Base-by-base conservation (phyloP, 2,113 vertebrate genomes). In the Chlorodrepanis virens region DNA sequence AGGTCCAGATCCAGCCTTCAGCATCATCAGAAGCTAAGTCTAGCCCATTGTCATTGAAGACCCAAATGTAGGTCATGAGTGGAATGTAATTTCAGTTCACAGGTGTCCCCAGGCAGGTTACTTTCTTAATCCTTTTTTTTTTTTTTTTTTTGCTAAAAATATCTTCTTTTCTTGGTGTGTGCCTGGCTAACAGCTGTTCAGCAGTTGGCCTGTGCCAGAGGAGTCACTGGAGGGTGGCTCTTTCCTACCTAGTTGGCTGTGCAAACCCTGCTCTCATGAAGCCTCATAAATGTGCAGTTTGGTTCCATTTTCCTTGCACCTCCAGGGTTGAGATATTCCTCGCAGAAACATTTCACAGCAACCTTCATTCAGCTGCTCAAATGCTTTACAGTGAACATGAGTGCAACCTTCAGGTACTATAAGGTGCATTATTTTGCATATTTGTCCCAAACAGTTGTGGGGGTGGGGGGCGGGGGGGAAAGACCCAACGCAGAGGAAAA, bases 391-490 rank as follows among this genome's bases (percentile, higher is more conserved):
- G 65, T 5, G 10, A 88, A 47, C 35, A 17, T 37, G n/a, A 90
- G 25, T 63, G 18, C 70, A 89, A 33, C 50, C 25, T 85, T 82
- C 70, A 69, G 67, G 45, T 37, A 19, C 52, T 65, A 3, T 52
- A 37, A 81, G 35, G 61, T 52, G 24, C 28, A 31, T 91, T 67
- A 28, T 82, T 68, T 69, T 84, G 33, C 33, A 14, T 65, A 53
- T 72, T 79, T 65, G 45, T 85, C 61, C n/a, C 53, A 87, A 42
- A 28, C 18, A 53, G 23, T 81, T 79, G 37, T 24, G 53, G 28
- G 15, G 5, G 11, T 0, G 44, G 44, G 23, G 6, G 8, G 13
- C 1, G 12, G 53, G 11, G 8, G 1, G 19, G 29, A 16, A 87
- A 56, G 11, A 65, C 12, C 22, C 23, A 81, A 27, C 15, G 21